Percentiles rank a stretch among this genome's conserved stretches.
Evolutionary conservation across 1,140 invertebrate species (phyloP).

Genomic region (Saccostrea glomerata): DNA sequence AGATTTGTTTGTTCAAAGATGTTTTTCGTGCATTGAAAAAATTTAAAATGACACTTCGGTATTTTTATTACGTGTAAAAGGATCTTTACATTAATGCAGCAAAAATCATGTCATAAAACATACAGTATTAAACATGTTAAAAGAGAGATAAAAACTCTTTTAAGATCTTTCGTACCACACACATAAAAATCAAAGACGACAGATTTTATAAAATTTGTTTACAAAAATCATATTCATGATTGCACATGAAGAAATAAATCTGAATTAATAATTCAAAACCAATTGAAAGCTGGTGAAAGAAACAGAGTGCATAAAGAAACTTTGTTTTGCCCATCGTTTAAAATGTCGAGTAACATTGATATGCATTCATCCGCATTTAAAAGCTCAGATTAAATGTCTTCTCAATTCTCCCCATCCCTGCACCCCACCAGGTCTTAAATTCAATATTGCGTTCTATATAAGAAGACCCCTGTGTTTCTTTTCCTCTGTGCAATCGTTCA

Average conservation of each 20-base stretch:
- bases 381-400: neutral
- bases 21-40: neutral
- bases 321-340: neutral
- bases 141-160: neutral
- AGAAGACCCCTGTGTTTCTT: neutral
- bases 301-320: neutral
- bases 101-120: neutral
- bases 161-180: neutral
- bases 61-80: conserved; percentile 16
- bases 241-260: neutral
- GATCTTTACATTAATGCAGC: neutral
- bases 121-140: neutral
- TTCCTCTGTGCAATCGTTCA: neutral
- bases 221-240: conserved; percentile 18
- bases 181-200: neutral
- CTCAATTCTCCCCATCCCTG: neutral
- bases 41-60: neutral
- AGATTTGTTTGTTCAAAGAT: neutral
- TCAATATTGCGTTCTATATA: neutral
- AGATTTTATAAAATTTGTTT: neutral
- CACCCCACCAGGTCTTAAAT: neutral
- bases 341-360: neutral
- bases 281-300: neutral
- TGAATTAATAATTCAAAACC: neutral
- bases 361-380: conserved; percentile 17